Base-by-base conservation (phyloP, 2,888 invertebrate genomes). In the Patella caerulea region DNA sequence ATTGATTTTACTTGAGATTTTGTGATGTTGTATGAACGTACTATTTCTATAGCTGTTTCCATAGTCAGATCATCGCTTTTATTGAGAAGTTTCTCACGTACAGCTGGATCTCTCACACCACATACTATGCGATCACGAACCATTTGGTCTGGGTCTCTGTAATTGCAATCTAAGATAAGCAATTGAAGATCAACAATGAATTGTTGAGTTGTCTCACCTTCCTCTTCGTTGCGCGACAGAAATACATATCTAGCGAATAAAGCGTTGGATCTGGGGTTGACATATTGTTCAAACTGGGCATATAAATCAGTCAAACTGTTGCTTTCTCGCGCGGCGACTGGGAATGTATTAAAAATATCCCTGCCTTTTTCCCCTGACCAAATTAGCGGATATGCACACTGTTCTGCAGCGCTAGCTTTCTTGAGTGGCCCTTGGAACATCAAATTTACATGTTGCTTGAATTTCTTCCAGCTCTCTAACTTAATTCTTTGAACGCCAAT, bases 61-160 rank as follows among this genome's bases (percentile, higher is more conserved):
- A 79, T 11, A 17, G 77, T 74, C 19, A 81, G 70, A 52, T 78
- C 78, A 52, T 74, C 65, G 19, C 79, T 77, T 72, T 78, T 74
- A 19, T 65, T 72, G 19, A 81, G 78, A 5, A 80, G 80, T 76
- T 80, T 79, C 59, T 76, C 75, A n/a, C 79, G n/a, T n/a, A 82
- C 70, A 71, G 70, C 75, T 24, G 52, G 45, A 54, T 73, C 75
- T n/a, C 52, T 34, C 15, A 80, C 53, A 29, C 80, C 79, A 74
- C 81, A 83, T 7, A 81, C 79, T 55, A 78, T 80, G 24, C 81
- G 78, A 55, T 78, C 81, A 9, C 79, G 74, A n/a, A 74, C 73
- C 17, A 59, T 52, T 45, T 73, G 54, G 52, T 76, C 72, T 54
- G 56, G 24, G 3, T 54, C 74, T 15, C 55, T 73, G 54, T 73